Evolutionary conservation across 2,888 invertebrate genomes (phyloP).

Genomic region (Xestoiulus laeticollis): DNA sequence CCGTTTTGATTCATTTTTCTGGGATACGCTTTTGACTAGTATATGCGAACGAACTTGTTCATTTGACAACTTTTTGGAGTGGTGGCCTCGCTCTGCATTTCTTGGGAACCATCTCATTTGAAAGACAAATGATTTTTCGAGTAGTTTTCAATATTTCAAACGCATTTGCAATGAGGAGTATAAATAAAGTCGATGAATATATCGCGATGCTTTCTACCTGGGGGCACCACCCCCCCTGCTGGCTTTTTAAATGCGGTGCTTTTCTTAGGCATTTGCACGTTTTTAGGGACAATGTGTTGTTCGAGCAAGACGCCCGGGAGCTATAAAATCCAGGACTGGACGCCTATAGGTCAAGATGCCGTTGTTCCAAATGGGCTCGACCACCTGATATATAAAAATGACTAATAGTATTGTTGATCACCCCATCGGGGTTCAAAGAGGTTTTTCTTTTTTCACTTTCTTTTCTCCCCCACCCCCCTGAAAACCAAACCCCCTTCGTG

Average conservation of each 20-base stretch:
- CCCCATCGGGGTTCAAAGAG: constrained; percentile 22
- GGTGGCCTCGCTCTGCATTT: background rate
- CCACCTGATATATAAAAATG: constrained; percentile 36
- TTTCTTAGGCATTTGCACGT: background rate
- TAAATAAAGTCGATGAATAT: constrained; percentile 32
- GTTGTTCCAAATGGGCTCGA: constrained; percentile 23
- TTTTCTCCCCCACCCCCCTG: background rate
- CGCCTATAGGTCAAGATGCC: constrained; percentile 27
- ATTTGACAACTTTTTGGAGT: constrained; percentile 5
- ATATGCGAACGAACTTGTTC: background rate
- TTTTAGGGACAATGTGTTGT: background rate
- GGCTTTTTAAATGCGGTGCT: background rate
- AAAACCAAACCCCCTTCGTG: constrained; percentile 6
- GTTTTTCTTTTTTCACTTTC: background rate
- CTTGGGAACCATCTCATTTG: background rate
- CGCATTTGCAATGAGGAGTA: background rate
- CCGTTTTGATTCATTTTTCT: background rate
- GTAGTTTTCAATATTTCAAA: background rate
- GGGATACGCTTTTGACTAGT: background rate
- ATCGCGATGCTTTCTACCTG: background rate
- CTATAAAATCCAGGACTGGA: background rate
- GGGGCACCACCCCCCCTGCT: background rate
- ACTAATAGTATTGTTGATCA: constrained; percentile 30
- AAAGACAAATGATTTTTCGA: background rate
- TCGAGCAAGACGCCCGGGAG: background rate